Evolutionary conservation across 2,113 vertebrate species (phyloP), one percentile per base, ranked within the genome.

Genomic region (Myrmecophaga tridactyla): DNA sequence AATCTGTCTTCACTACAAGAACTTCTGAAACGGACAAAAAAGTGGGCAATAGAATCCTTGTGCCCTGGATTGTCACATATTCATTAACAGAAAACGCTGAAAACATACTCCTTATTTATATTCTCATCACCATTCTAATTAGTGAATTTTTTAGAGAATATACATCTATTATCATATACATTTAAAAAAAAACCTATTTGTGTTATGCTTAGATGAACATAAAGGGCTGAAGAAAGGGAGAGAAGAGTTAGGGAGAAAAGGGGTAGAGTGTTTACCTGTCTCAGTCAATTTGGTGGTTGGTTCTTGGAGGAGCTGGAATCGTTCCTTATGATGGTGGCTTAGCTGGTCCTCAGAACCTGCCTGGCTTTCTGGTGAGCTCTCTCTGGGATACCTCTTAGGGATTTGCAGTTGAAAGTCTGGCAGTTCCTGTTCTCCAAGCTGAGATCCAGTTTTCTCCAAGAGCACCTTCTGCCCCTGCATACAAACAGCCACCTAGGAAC

Each of bases 401-500:
- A 83, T 89, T 53, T 96, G 96, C 11, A 23, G 89, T 13, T 95
- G 89, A 80, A 96, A 95, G 51, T 97, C 94, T 39, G 94, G 96
- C 65, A 97, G 73, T 56, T 97, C 97, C 75, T 95, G 96, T 69
- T 97, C 96, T 94, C 67, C 94, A 60, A 97, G 89, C 77, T 97
- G 97, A 83, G 96, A 58, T 67, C 93, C 96, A 65, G 96, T 97
- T 91, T 95, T 97, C 83, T 97, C 97, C 94, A 97, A 76, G 20
- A 97, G 96, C 51, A 97, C 96, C 75, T 97, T 97, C 89, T 97
- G 97, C 58, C 97, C 97, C 84, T 96, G 95, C 91, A 97, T 83
- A 78, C 97, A 97, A 20, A 97, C 96, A 0, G 97, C 96, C 96
- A 97, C 97, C 97, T 97, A 69, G 78, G 91, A 92, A 93, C 31